Base-by-base conservation (phyloP, 2,797 vertebrate genomes). In the Pempheris klunzingeri region DNA sequence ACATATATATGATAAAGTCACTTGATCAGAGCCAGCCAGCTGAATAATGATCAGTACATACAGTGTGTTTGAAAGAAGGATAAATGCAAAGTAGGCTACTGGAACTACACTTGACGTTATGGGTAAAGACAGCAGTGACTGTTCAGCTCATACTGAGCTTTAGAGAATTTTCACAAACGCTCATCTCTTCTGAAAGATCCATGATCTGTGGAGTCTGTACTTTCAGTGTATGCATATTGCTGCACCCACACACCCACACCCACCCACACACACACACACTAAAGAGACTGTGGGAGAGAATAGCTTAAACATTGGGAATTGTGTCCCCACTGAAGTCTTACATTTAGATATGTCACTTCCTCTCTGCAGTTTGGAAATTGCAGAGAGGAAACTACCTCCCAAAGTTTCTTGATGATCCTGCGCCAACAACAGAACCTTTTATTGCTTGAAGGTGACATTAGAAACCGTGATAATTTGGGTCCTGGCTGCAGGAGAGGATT, bases 171-270 rank as follows among this genome's bases (percentile, higher is more conserved):
- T 80, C 54, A 32, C 77, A 84, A 85, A 50, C 74, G 64, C 79
- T 87, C 82, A 81, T 78, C 66, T 28, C 38, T 43, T 32, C 74
- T 74, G 79, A 89, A 84, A 85, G 67, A 82, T 70, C 77, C 71
- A 49, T 85, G 73, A 84, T 80, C 67, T 74, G 69, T 47, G 65
- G 30, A 71, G 62, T 47, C 38, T 63, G 64, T 64, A 13, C 74
- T 75, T 84, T 53, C 67, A 46, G 71, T 30, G 32, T 36, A 15
- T 60, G 73, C 68, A 17, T 53, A 53, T 52, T 36, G 44, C 62
- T 2, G 15, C 71, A 66, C 53, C 63, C 78, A 71, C 81, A 72
- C 4, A 58, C 65, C 72, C 15, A 71, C 46, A 58, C 58, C 22
- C 3, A 49, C 49, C 22, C 46, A 74, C 15, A 71, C 46, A 58